Base-by-base conservation (phyloP, 1,140 invertebrate genomes). In the Drosophila sturtevanti region DNA sequence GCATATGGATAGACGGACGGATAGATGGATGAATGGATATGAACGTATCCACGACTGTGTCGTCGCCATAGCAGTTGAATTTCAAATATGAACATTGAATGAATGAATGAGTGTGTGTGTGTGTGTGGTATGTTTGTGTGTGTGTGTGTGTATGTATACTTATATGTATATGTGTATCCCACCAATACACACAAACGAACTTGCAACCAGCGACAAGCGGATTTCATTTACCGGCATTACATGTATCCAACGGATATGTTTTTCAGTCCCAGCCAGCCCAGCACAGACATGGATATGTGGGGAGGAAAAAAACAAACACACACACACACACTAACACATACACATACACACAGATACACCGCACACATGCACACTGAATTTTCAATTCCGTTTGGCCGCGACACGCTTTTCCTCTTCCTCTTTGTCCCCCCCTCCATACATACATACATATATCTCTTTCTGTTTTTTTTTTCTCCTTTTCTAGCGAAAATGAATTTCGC, bases 151-250 rank as follows among this genome's bases (percentile, higher is more conserved):
- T 48, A 35, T 62, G 58, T 55, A 9, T 6, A n/a, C n/a, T n/a
- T n/a, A n/a, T n/a, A n/a, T n/a, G n/a, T n/a, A n/a, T n/a, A n/a
- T n/a, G 31, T 58, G 38, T 18, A 4, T 18, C 37, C 38, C 54
- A 59, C 56, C 41, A 52, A 67, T 27, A 64, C 16, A 52, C 51
- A 37, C 3, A 14, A 10, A n/a, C 37, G 54, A 52, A 31, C 27
- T 35, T 38, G 10, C 54, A 35, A 66, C 71, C 73, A 81, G 79
- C 82, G 82, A 86, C 75, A 86, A 87, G 82, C 82, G 82, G 82
- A 87, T 87, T 89, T 87, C 82, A 87, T 87, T 87, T 87, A 87
- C 82, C 82, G 82, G 82, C 84, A 87, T 87, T 87, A 87, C 82
- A 87, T 87, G 84, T 89, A 87, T 87, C 82, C 82, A 79, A 82